phyloP scores from a whole-genome alignment of 2,888 invertebrate species.

The Caenorhabditis sinica region DNA sequence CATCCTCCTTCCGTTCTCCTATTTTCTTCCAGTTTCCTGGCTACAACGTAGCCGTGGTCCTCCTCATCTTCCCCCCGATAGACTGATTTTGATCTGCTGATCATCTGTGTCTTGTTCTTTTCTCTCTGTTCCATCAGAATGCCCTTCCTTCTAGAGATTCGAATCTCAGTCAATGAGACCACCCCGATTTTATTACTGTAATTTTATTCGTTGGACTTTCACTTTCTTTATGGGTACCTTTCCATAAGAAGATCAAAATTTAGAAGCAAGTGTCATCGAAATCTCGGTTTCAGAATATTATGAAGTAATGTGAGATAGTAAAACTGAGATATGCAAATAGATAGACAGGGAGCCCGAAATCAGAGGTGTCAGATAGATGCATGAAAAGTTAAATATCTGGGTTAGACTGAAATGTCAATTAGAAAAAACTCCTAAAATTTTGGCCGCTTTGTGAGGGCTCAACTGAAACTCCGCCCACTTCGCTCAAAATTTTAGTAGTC shows the following conservation, averaged over 20 bases:
- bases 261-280: too few relatives aligned
- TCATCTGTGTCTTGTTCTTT: constrained; percentile 48
- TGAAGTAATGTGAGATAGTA: too few relatives aligned
- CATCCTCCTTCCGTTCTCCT: background rate
- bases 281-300: too few relatives aligned
- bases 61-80: background rate
- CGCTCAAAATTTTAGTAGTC: too few relatives aligned
- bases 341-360: too few relatives aligned
- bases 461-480: too few relatives aligned
- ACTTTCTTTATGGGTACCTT: background rate
- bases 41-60: constrained; percentile 26
- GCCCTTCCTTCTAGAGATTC: constrained; percentile 12
- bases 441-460: too few relatives aligned
- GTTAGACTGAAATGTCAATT: too few relatives aligned
- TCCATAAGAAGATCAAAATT: background rate
- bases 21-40: background rate
- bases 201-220: background rate
- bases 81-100: constrained; percentile 53
- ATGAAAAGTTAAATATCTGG: too few relatives aligned
- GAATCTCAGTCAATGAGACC: background rate
- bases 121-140: background rate
- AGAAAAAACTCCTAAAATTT: too few relatives aligned
- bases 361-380: too few relatives aligned
- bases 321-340: too few relatives aligned
- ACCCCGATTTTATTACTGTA: background rate